Evolutionary conservation across 2,797 vertebrate species (phyloP).

Genomic region (Chiloscyllium punctatum): DNA sequence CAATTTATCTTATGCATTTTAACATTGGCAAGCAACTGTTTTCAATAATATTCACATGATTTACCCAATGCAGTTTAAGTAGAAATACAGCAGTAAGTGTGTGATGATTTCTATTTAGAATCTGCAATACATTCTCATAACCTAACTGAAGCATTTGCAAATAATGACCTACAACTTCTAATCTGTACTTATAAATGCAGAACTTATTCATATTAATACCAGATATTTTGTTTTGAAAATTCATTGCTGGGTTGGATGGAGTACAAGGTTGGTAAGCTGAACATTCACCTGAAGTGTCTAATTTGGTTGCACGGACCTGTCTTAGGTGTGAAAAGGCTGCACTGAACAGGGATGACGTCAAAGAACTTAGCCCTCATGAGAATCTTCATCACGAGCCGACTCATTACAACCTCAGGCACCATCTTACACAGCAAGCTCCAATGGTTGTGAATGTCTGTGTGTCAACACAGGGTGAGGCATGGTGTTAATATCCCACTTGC

Average conservation of each 20-base stretch:
- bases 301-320: too few species aligned
- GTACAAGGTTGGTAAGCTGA: too few species aligned
- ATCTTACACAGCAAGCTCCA: not conserved
- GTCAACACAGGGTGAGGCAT: not conserved
- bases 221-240: too few species aligned
- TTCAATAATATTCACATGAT: not conserved
- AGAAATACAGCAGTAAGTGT: not conserved
- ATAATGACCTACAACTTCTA: not conserved
- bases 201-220: too few species aligned
- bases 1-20: not conserved
- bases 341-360: not conserved
- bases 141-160: conserved; percentile 1
- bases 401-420: not conserved
- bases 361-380: not conserved
- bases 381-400: too few species aligned
- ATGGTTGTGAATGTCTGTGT: too few species aligned
- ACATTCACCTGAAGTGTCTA: too few species aligned
- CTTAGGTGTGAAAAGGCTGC: too few species aligned
- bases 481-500: not conserved
- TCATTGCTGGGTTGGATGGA: too few species aligned
- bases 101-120: not conserved
- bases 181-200: too few species aligned
- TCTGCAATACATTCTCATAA: not conserved
- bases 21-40: not conserved
- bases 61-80: not conserved